Base-by-base conservation (phyloP, 2,797 vertebrate genomes). In the Macropodus opercularis region DNA sequence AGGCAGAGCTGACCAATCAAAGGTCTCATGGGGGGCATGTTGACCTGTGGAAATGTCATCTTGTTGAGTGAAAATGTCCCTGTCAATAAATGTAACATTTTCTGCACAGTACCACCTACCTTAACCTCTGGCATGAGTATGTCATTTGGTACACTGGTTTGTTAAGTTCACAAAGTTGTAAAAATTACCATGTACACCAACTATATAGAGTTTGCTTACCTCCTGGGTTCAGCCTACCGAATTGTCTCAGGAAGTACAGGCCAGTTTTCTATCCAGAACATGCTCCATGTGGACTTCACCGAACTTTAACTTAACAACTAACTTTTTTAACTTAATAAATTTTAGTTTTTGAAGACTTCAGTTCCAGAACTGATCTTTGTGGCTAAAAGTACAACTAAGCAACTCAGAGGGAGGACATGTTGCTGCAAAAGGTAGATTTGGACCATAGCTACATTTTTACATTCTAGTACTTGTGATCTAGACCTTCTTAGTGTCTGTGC, bases 1-100 rank as follows among this genome's bases (percentile, higher is more conserved):
- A 75, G 53, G 38, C 55, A 49, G 46, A 72, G 53, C 19, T 72
- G 72, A 80, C 67, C 79, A 65, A 77, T 84, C 64, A 72, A 63
- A 72, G 23, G 59, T 52, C 50, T 63, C 58, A n/a, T 8, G 39
- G 64, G 44, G 56, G 40, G 52, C 36, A 40, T 35, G 52, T 59
- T 67, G 67, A 80, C 74, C 75, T 21, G 29, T 21, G 48, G 34
- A 80, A 77, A 81, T 66, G 70, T 68, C 77, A 80, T 31, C 48
- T 22, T 9, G 39, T 42, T 51, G 22, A 51, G 48, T 21, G 17
- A 44, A 56, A 41, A 49, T 34, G 49, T 27, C 47, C 22, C 29
- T 69, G 27, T 34, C 0, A 1, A 31, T 49, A 55, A 53, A 65
- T 72, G 43, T 46, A 34, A 35, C 43, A 44, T 46, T 26, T 36